Evolutionary conservation across 2,888 invertebrate species (phyloP), one percentile per base, ranked within the genome.

Genomic region (Lysandra bellargus): DNA sequence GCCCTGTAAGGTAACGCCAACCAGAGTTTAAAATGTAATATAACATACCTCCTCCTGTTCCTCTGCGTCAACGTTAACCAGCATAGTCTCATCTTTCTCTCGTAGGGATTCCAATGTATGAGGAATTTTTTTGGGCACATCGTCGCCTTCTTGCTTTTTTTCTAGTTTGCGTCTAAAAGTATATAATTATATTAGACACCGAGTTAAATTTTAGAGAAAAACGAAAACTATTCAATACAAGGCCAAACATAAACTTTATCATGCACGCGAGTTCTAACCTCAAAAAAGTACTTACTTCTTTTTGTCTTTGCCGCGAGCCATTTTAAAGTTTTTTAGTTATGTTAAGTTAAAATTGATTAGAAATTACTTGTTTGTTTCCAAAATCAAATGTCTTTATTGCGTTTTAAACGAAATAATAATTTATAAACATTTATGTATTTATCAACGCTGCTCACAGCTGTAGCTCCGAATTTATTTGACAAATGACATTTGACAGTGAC

Each of bases 51-150:
- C 96, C 85, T 96, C 96, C 83, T 97, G 97, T 82, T 97, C 98
- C 78, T 97, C 97, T 2, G 96, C 96, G 80, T 98, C 97, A 17
- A 96, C 92, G 86, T 97, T 96, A 2, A 95, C 96, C 30, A 98
- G 95, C 87, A 96, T 97, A 0, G 99, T 99, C 87, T 98, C 98
- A 96, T 99, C 99, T 84, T 96, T 96, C 87, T 98, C 98, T 80
- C 99, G 95, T 81, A 98, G 96, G 83, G 97, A 98, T 90, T 99
- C 99, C 85, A 99, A 96, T 0, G 99, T 99, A 87, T 98, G 98
- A 0, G 99, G 99, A 14, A 93, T 84, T 83, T 94, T 87, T 85
- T 93, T 94, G 1, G 93, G 93, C 0, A 89, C 93, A 88, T 93
- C 93, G 4, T 94, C 94, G 0, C 93, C 94, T 84, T 94, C 94